Base-by-base conservation (phyloP, 2,113 vertebrate species). In the Atractosteus spatula region DNA sequence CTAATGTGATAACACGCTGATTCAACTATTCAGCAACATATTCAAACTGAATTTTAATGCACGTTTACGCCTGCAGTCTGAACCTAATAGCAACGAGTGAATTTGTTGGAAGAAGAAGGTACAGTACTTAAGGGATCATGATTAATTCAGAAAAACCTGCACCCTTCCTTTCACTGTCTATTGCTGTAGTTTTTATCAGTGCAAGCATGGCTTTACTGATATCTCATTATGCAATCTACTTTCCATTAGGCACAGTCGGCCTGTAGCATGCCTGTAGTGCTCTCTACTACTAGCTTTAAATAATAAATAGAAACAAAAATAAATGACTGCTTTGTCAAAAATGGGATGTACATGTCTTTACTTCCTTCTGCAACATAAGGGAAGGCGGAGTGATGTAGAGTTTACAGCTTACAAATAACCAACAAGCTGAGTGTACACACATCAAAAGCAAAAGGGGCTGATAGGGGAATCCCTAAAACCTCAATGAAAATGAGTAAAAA, bases 281-380 rank as follows among this genome's bases (percentile, higher is more conserved):
- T 51, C 29, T 62, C 17, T 51, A 11, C 66, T 59, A 55, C 41
- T 62, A 45, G 61, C 29, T 74, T 44, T 62, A 74, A 68, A 74
- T 68, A 74, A 74, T 73, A 16, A 56, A 68, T 73, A n/a, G 1
- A 61, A 62, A 68, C 54, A 54, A 68, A 68, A 68, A 74, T 55
- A 74, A 68, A 74, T 62, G 63, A 47, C 70, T 41, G 45, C 47
- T 11, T 41, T 59, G n/a, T 62, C 7, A 6, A 59, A 55, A 68
- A n/a, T 73, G 62, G 10, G 43, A 56, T 42, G 51, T 51, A 44
- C 62, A 42, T 54, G 44, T 42, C 4, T 66, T 45, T 66, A 14
- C 41, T 47, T 41, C 64, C 64, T 66, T 47, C 12, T 12, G 11
- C 41, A 65, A 65, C 41, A 44, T 2, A 13, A 66, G 47, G 5